Conservation (phyloP, 2,888 invertebrate species). For the Nomada hirtipes region DNA sequence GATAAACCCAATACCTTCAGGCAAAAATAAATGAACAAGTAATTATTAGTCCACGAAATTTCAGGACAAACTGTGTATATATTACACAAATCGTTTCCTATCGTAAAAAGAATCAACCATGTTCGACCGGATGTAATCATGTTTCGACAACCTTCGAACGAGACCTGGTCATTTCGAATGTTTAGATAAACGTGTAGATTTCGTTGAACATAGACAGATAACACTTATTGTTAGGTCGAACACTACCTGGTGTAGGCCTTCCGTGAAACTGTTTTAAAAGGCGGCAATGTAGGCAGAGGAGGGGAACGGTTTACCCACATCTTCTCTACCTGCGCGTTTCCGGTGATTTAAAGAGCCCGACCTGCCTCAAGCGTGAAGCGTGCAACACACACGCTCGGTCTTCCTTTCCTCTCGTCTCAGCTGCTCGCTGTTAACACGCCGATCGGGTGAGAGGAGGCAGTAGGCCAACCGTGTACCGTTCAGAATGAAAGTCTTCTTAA, state of each 20-base stretch:
- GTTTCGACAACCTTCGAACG: too few relatives aligned
- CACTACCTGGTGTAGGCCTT: neutral
- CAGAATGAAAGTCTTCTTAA: conserved; percentile 57
- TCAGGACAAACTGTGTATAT: too few relatives aligned
- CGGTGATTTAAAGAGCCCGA: conserved; percentile 61
- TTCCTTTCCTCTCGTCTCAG: conserved; percentile 6
- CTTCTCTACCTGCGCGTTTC: conserved; percentile 64
- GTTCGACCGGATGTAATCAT: too few relatives aligned
- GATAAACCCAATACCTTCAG: too few relatives aligned
- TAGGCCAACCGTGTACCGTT: conserved; percentile 33
- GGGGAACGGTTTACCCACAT: conserved; percentile 45
- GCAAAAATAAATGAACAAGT: too few relatives aligned
- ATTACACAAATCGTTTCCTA: too few relatives aligned
- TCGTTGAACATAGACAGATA: neutral
- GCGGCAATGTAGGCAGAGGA: neutral
- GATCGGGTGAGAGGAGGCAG: conserved; percentile 27
- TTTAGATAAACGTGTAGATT: too few relatives aligned
- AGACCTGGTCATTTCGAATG: too few relatives aligned
- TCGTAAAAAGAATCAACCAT: too few relatives aligned
- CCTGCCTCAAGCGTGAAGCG: conserved; percentile 60
- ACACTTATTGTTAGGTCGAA: too few relatives aligned
- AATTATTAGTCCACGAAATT: too few relatives aligned
- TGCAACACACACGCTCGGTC: conserved; percentile 15
- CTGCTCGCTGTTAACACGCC: neutral
- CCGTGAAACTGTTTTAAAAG: conserved; percentile 47